Percentiles rank a stretch among this genome's conserved stretches.
Conservation (phyloP, 2,797 vertebrate genomes). For the Hypotaenidia philippensis region DNA sequence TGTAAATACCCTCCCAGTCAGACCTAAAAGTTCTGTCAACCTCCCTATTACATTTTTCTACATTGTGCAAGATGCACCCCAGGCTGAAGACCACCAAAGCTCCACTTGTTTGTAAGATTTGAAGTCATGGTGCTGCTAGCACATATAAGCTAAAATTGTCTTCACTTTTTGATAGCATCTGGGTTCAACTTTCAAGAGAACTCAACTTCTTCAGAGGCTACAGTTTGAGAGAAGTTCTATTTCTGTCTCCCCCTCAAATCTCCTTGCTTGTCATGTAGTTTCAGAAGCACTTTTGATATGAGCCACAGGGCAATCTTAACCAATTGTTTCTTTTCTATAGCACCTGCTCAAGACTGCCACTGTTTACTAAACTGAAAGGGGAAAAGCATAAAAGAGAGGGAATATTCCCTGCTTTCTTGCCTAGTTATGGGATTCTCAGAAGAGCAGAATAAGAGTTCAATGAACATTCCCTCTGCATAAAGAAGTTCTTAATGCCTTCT, state of each 20-base stretch:
- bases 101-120: not conserved
- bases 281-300: slow-evolving; percentile 58
- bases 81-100: not conserved
- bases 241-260: slow-evolving; percentile 28
- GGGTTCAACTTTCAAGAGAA: not conserved
- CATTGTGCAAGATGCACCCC: not conserved
- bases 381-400: accelerated
- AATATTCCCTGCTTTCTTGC: not conserved
- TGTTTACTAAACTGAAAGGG: not conserved
- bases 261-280: slow-evolving; percentile 60
- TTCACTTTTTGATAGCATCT: not conserved
- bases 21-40: not conserved
- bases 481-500: not conserved
- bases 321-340: not conserved
- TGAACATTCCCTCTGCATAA: not conserved
- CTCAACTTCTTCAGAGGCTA: not conserved
- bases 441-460: not conserved
- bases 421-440: not conserved
- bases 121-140: not conserved
- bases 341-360: not conserved
- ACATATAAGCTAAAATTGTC: not conserved
- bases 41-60: not conserved
- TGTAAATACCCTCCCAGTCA: not conserved
- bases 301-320: not conserved
- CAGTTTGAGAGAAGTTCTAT: slow-evolving; percentile 26